These are phyloP conservation scores for Drosophila trapezifrons DNA, from an alignment of 1,140 invertebrate genomes.

Conservation along the genomic window DNA sequence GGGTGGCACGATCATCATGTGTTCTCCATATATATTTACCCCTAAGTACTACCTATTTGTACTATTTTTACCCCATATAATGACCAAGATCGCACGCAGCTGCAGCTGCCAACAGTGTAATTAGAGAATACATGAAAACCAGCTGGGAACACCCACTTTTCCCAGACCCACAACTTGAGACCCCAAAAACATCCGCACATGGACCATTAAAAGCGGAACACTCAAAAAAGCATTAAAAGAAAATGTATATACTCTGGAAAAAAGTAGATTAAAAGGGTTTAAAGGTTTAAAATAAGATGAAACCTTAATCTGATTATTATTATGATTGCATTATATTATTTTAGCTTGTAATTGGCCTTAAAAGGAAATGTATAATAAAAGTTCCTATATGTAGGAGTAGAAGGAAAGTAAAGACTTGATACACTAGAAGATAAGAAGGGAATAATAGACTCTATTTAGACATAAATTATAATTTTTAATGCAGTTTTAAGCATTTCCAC, in stretches of 20 bases:
- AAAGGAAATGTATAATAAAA: no score
- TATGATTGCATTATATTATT: background rate
- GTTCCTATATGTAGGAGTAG: no score
- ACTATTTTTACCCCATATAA: background rate
- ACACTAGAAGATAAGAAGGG: no score
- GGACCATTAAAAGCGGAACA: background rate
- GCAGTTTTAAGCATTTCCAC: no score
- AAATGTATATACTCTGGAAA: background rate
- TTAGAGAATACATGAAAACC: slow-evolving; percentile 36
- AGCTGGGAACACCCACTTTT: slow-evolving; percentile 20
- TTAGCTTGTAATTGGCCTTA: no score
- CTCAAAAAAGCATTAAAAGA: slow-evolving; percentile 4
- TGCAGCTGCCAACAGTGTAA: slow-evolving; percentile 38
- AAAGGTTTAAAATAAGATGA: background rate
- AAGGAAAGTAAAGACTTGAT: no score
- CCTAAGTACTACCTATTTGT: background rate
- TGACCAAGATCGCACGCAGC: slow-evolving; percentile 47
- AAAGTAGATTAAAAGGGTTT: background rate
- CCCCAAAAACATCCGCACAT: background rate
- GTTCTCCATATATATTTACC: background rate
- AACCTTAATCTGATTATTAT: no score
- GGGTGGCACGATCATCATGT: slow-evolving; percentile 5
- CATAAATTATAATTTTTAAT: no score
- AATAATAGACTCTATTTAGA: no score
- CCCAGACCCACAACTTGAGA: slow-evolving; percentile 1